A percentile compares a stretch with the other conserved stretches of the same genome.
Conservation (phyloP, 2,797 vertebrate genomes). For the Semaprochilodus insignis region DNA sequence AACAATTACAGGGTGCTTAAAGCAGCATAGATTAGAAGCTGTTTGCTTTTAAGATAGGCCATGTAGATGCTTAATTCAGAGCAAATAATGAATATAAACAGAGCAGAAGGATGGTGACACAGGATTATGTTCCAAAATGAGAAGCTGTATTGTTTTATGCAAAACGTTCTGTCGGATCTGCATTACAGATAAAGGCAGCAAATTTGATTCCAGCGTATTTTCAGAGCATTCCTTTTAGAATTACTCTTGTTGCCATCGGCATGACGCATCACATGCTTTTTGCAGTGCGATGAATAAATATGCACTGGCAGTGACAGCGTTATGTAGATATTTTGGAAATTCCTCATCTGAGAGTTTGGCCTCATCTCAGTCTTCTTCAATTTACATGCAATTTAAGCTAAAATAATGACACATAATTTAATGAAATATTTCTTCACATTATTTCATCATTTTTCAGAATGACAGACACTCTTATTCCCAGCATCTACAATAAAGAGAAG, state of each 20-base stretch:
- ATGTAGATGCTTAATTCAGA: constrained; percentile 69
- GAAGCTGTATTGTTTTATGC: constrained; percentile 45
- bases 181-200: background rate
- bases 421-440: background rate
- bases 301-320: no score
- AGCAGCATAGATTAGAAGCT: constrained; percentile 67
- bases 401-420: background rate
- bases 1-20: constrained; percentile 70
- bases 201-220: background rate
- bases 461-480: background rate
- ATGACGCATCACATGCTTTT: background rate
- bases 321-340: no score
- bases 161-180: constrained; percentile 43
- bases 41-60: constrained; percentile 67
- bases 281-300: no score
- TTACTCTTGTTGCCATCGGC: background rate
- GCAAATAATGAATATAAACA: constrained; percentile 66
- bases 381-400: background rate
- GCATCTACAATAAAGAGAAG: background rate
- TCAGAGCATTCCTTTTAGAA: background rate
- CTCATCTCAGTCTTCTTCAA: background rate
- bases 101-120: constrained; percentile 53
- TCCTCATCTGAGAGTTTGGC: background rate
- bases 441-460: background rate
- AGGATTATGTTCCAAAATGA: constrained; percentile 53